Conservation (phyloP, 2,888 invertebrate species). For the Mythimna pallens region DNA sequence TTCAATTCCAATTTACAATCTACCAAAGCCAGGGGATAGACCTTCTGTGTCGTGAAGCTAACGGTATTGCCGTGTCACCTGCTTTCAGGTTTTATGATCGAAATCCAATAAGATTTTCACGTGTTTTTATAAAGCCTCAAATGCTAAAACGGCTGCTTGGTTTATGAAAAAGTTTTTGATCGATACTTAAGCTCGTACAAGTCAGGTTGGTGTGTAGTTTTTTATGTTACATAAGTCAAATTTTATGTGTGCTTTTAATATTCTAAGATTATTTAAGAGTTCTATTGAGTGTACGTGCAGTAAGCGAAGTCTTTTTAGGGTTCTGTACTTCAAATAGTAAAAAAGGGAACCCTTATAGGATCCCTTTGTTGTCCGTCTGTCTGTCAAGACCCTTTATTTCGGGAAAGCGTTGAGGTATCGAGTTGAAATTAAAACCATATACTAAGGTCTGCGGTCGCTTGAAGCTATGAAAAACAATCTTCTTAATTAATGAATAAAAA, state of each 20-base stretch:
- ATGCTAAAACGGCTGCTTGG: conserved; percentile 19
- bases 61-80: conserved; percentile 27
- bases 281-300: too few species aligned
- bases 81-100: conserved; percentile 38
- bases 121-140: conserved; percentile 29
- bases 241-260: neutral
- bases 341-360: too few species aligned
- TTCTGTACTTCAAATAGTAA: too few species aligned
- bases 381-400: too few species aligned
- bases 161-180: conserved; percentile 36
- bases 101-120: conserved; percentile 41
- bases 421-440: too few species aligned
- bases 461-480: too few species aligned
- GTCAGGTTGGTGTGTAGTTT: conserved; percentile 14
- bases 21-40: conserved; percentile 15
- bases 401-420: too few species aligned
- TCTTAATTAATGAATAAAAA: too few species aligned
- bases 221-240: neutral
- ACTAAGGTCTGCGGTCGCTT: too few species aligned
- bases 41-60: conserved; percentile 14
- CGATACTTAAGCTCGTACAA: conserved; percentile 14
- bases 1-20: conserved; percentile 49
- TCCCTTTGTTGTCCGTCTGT: too few species aligned
- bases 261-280: too few species aligned
- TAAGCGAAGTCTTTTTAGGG: too few species aligned